Evolutionary conservation across 1,140 invertebrate species (phyloP).

Genomic region (Drosophila fuyamai): DNA sequence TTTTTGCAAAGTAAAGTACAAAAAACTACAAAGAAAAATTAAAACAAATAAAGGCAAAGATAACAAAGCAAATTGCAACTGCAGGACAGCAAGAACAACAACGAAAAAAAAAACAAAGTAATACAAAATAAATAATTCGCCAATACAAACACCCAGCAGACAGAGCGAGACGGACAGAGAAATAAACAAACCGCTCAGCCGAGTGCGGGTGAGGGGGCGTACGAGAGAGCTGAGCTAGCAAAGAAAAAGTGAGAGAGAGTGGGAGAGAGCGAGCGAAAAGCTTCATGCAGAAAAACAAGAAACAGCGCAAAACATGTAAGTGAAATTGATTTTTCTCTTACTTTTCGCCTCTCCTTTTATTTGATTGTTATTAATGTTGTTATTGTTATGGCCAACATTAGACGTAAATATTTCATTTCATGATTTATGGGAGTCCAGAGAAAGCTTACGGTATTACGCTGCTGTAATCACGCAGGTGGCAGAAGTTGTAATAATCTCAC

Average conservation of each 20-base stretch:
- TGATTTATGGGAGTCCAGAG: slow-evolving; percentile 42
- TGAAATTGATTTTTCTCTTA: slow-evolving; percentile 69
- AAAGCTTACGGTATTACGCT: slow-evolving; percentile 15
- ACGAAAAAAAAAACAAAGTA: slow-evolving; percentile 40
- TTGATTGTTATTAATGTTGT: slow-evolving; percentile 40
- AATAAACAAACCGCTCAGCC: slow-evolving; percentile 24
- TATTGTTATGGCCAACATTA: slow-evolving; percentile 33
- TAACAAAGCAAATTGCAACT: slow-evolving; percentile 43
- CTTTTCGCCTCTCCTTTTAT: slow-evolving; percentile 4
- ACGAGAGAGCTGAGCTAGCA: slow-evolving; percentile 27
- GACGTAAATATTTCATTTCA: slow-evolving; percentile 45
- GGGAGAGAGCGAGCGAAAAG: slow-evolving; percentile 35
- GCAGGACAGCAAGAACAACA: slow-evolving; percentile 31
- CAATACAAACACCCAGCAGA: slow-evolving; percentile 19
- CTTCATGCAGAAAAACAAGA: slow-evolving; percentile 74
- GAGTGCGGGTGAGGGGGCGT: slow-evolving; percentile 4
- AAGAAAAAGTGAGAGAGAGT: neutral
- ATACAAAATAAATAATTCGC: slow-evolving; percentile 50
- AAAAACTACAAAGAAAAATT: slow-evolving; percentile 30
- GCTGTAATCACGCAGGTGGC: slow-evolving; percentile 7
- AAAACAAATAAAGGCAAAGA: slow-evolving; percentile 14
- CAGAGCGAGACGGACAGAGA: slow-evolving; percentile 18
- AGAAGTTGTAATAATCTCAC: slow-evolving; percentile 3
- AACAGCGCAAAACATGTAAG: slow-evolving; percentile 76
- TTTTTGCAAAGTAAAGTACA: slow-evolving; percentile 39